Percentiles rank a stretch among this genome's conserved stretches.
Conservation (phyloP, 1,140 invertebrate genomes). For the Drosophila nikananu region DNA sequence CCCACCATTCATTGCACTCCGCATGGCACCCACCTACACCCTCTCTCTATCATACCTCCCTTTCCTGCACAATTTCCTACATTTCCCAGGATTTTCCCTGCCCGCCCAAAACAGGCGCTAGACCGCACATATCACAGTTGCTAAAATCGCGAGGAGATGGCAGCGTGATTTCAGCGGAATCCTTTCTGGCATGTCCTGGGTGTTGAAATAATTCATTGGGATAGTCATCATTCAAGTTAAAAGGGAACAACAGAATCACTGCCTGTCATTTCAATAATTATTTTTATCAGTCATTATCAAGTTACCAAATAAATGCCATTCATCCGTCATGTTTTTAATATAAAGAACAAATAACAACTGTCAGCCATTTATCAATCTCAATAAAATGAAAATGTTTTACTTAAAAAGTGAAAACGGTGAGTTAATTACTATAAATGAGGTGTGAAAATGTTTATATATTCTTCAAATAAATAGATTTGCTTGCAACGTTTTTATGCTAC, state of each 20-base stretch:
- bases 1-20: constrained; percentile 47
- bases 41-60: background rate
- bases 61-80: constrained; percentile 2
- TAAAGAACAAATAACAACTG: too few relatives aligned
- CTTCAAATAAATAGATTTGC: background rate
- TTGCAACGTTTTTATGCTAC: too few relatives aligned
- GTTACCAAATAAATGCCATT: background rate
- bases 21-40: background rate
- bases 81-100: constrained; percentile 27
- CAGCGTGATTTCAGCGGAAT: constrained; percentile 19
- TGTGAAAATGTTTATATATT: background rate
- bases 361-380: background rate
- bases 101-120: constrained; percentile 39
- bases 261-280: background rate
- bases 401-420: background rate
- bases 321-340: constrained; percentile 4
- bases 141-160: constrained; percentile 27
- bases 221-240: background rate
- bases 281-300: background rate
- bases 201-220: background rate
- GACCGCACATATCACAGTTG: constrained; percentile 14
- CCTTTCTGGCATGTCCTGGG: background rate
- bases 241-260: background rate
- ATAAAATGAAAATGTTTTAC: background rate
- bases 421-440: background rate